Base-by-base conservation (phyloP, 2,113 vertebrate genomes). In the Murina feae region DNA sequence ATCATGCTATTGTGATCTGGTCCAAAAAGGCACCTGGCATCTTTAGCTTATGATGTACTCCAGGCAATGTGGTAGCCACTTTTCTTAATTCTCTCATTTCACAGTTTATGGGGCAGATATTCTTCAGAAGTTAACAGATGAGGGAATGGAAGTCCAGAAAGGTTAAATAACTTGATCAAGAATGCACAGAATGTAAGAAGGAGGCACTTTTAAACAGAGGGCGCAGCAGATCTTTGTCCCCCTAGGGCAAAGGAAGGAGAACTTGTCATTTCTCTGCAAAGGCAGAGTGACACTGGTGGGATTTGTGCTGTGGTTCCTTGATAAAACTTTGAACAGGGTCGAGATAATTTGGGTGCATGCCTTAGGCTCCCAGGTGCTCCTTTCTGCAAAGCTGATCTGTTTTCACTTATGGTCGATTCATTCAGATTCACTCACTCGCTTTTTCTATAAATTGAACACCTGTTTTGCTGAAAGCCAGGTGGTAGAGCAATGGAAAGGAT, bases 401-500 rank as follows among this genome's bases (percentile, higher is more conserved):
- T 88, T 65, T 79, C 16, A 78, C 28, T 65, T 55, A 32, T 37
- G 11, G 6, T 84, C 63, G 20, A 42, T 86, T 80, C 25, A 83
- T 88, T 96, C 53, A 16, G 37, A 72, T 39, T 93, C 53, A 80
- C 47, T 76, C 5, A 72, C 14, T 92, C 11, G 1, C 44, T 66
- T 92, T 80, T 66, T 51, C 58, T 72, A 16, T 80, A 58, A 84
- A 66, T 44, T 81, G 39, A 25, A 14, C 4, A 74, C 2, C 58
- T 69, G 7, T 87, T 82, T 86, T 66, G 37, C 71, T 76, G 86
- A 94, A 60, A 96, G 65, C 4, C 60, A 66, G 78, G 47, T 96
- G 13, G 86, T 84, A 72, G 92, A 91, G 32, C 39, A 87, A 60
- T 14, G 30, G 35, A 53, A 83, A 90, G 79, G 42, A 69, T 75